A percentile compares a stretch with the other conserved stretches of the same genome.
Evolutionary conservation across 2,888 invertebrate genomes (phyloP).

Genomic region (Torymus texanus): DNA sequence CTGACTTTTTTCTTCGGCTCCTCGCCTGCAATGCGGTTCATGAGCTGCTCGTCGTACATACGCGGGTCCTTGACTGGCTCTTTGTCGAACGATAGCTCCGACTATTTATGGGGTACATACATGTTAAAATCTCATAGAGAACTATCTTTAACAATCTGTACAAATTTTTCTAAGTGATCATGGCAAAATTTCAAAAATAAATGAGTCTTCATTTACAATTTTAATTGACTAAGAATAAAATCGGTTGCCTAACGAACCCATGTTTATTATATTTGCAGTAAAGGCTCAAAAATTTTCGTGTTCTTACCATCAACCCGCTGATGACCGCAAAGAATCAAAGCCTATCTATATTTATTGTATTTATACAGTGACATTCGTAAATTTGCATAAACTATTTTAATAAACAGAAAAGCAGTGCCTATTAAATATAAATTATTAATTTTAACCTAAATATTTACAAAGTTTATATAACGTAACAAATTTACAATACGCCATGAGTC

Average conservation of each 20-base stretch:
- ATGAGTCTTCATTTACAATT: not conserved
- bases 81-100: constrained; percentile 21
- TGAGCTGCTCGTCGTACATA: constrained; percentile 63
- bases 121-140: constrained; percentile 48
- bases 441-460: too few species aligned
- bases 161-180: not conserved
- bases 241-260: too few species aligned
- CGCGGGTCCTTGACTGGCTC: constrained; percentile 62
- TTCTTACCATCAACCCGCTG: not conserved
- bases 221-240: constrained; percentile 7
- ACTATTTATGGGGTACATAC: constrained; percentile 53
- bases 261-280: too few species aligned
- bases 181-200: not conserved
- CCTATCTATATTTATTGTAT: not conserved
- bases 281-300: not conserved
- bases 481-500: too few species aligned
- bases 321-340: too few species aligned
- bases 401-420: too few species aligned
- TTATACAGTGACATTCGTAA: not conserved
- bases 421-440: too few species aligned
- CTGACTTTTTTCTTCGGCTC: constrained; percentile 51
- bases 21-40: constrained; percentile 48
- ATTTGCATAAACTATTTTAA: too few species aligned
- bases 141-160: not conserved
- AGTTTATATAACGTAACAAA: too few species aligned